Conservation (phyloP, 1,140 invertebrate species). For the Grapholita molesta region DNA sequence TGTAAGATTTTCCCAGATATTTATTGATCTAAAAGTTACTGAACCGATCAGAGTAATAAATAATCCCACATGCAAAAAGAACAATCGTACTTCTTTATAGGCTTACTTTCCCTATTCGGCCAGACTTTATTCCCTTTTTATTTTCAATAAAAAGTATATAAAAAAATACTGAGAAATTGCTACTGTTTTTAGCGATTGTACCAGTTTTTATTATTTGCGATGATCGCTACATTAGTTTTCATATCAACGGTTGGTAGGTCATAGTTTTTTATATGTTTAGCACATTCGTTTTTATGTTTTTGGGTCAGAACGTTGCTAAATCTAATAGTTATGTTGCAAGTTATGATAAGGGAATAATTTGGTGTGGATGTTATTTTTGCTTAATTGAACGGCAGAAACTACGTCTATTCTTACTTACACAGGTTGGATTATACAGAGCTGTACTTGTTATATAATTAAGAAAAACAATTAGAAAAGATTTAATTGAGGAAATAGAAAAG, state of each 20-base stretch:
- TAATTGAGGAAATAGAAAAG: no score
- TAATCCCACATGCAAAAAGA: neutral
- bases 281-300: neutral
- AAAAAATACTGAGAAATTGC: neutral
- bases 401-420: neutral
- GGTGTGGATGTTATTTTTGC: no score
- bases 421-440: no score
- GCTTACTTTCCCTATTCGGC: neutral
- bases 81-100: neutral
- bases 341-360: neutral
- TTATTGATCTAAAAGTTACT: neutral
- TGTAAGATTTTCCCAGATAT: no score
- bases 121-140: neutral
- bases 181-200: neutral
- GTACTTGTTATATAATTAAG: no score
- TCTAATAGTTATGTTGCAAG: neutral
- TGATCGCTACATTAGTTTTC: neutral
- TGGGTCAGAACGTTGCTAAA: neutral
- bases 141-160: neutral
- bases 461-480: no score
- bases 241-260: neutral
- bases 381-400: neutral
- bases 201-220: neutral
- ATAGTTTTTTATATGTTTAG: constrained; percentile 3
- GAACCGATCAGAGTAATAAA: neutral